Conservation (phyloP, 2,797 vertebrate species). For the Poeciliopsis paucimaculata region DNA sequence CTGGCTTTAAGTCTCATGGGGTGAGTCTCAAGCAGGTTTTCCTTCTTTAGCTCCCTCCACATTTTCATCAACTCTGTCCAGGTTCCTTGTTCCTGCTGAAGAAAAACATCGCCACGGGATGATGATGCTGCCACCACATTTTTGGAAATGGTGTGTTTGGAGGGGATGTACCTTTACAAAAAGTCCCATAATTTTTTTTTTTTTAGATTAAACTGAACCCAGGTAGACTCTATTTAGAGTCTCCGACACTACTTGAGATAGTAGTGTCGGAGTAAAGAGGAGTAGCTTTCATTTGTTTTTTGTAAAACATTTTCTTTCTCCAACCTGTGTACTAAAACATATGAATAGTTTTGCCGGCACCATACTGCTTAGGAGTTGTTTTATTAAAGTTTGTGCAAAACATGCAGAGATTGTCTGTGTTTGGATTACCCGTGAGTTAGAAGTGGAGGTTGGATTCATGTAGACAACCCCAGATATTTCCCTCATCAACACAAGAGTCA, state of each 20-base stretch:
- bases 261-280: not conserved
- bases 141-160: not conserved
- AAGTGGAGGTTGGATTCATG: constrained; percentile 35
- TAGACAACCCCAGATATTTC: constrained; percentile 41
- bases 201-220: not conserved
- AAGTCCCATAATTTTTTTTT: not conserved
- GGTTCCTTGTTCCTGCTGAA: not conserved
- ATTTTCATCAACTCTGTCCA: not conserved
- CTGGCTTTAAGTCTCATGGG: not conserved
- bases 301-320: not conserved
- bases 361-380: constrained; percentile 14
- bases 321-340: not conserved
- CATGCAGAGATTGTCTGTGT: constrained; percentile 13
- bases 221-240: not conserved
- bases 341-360: not conserved
- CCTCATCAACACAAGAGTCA: constrained; percentile 45
- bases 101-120: not conserved
- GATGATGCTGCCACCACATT: not conserved
- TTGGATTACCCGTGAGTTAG: constrained; percentile 29
- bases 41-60: not conserved
- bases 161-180: not conserved
- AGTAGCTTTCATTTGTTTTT: not conserved
- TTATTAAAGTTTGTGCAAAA: constrained; percentile 63
- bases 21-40: not conserved
- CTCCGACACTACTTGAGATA: not conserved